Conservation (phyloP, 2,113 vertebrate genomes). For the Blennius ocellaris region DNA sequence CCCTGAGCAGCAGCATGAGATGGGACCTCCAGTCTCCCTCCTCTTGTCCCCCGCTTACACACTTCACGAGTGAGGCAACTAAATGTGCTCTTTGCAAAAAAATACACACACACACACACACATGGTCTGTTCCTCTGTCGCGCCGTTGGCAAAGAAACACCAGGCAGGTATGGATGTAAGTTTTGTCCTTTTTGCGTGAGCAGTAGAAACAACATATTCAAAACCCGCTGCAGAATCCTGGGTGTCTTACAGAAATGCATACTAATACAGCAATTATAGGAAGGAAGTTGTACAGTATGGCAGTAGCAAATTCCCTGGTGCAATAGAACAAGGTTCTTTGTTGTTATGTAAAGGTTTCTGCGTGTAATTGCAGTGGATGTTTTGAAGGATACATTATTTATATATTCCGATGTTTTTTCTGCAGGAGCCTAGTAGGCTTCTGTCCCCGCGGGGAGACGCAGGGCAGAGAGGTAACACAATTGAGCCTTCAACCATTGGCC, state of each 20-base stretch:
- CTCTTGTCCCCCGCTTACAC: background rate
- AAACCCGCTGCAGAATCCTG: slow-evolving; percentile 51
- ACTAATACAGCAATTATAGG: slow-evolving; percentile 81
- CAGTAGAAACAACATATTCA: slow-evolving; percentile 53
- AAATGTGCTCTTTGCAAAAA: slow-evolving; percentile 31
- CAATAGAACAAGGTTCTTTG: slow-evolving; percentile 77
- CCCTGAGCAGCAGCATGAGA: slow-evolving; percentile 72
- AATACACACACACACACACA: no score
- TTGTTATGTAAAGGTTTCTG: slow-evolving; percentile 82
- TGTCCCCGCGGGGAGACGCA: slow-evolving; percentile 53
- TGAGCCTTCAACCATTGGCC: slow-evolving; percentile 51
- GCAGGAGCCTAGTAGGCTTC: slow-evolving; percentile 53
- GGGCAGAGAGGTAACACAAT: slow-evolving; percentile 61
- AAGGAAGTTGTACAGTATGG: slow-evolving; percentile 75
- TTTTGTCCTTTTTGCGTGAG: slow-evolving; percentile 68
- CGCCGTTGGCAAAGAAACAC: slow-evolving; percentile 41
- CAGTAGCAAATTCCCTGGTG: slow-evolving; percentile 77
- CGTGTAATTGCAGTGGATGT: slow-evolving; percentile 80
- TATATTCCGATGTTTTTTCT: slow-evolving; percentile 77
- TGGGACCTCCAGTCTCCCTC: slow-evolving; percentile 61
- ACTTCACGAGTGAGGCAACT: slow-evolving; percentile 18
- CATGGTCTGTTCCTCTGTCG: slow-evolving; percentile 5
- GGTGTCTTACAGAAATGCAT: slow-evolving; percentile 76
- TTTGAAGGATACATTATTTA: slow-evolving; percentile 81
- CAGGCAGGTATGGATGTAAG: slow-evolving; percentile 50